Evolutionary conservation across 2,888 invertebrate species (phyloP).

Genomic region (Perithous albicinctus): DNA sequence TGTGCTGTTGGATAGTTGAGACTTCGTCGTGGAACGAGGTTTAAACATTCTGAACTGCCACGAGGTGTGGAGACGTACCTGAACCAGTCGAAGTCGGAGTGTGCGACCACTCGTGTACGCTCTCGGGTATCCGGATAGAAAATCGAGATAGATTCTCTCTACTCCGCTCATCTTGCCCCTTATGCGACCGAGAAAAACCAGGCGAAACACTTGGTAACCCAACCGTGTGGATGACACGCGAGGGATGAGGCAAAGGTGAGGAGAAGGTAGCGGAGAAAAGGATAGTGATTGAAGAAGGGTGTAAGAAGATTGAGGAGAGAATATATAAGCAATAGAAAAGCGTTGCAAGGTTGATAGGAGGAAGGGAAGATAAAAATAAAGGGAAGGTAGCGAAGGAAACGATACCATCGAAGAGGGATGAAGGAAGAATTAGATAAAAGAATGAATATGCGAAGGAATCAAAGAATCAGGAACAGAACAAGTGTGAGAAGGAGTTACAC

Average conservation of each 20-base stretch:
- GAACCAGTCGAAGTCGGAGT: background rate
- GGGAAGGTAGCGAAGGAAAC: too few relatives aligned
- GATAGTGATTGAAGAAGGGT: background rate
- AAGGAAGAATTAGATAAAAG: too few relatives aligned
- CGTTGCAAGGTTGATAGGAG: too few relatives aligned
- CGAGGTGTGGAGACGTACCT: background rate
- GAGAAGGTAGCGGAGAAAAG: background rate
- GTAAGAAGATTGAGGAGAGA: background rate
- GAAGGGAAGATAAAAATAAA: background rate
- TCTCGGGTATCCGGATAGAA: constrained; percentile 47
- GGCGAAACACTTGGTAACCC: constrained; percentile 38
- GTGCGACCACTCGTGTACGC: constrained; percentile 2
- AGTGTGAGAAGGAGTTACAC: too few relatives aligned
- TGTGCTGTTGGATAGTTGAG: constrained; percentile 48
- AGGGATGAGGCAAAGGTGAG: background rate
- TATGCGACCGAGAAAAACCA: constrained; percentile 14
- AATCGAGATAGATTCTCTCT: constrained; percentile 48
- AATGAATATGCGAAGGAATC: too few relatives aligned
- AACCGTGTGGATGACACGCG: constrained; percentile 1
- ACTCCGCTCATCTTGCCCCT: background rate
- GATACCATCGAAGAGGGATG: too few relatives aligned
- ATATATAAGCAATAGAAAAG: too few relatives aligned
- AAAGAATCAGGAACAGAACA: too few relatives aligned
- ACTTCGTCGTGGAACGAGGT: constrained; percentile 30
- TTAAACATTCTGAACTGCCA: constrained; percentile 38